Percentiles rank a stretch among this genome's conserved stretches.
phyloP scores from a whole-genome alignment of 2,888 invertebrate species.

The Blastobasis lacticolella region DNA sequence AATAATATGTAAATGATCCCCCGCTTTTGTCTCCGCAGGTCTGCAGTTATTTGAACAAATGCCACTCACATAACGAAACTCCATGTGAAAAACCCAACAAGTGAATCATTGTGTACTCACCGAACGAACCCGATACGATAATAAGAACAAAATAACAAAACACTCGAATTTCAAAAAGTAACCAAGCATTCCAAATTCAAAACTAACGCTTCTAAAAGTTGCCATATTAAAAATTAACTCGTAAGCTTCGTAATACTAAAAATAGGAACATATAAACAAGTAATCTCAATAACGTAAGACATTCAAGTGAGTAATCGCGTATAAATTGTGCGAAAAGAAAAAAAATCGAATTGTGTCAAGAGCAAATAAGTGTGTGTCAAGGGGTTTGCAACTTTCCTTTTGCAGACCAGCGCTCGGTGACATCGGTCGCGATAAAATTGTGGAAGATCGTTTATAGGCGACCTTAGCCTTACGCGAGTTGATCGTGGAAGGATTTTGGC shows the following conservation, averaged over 20 bases:
- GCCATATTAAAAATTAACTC: slow-evolving; percentile 63
- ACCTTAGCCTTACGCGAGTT: slow-evolving; percentile 40
- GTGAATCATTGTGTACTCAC: slow-evolving; percentile 31
- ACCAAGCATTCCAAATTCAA: slow-evolving; percentile 59
- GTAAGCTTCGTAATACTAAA: slow-evolving; percentile 23
- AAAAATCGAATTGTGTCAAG: slow-evolving; percentile 56
- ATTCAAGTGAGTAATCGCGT: slow-evolving; percentile 35
- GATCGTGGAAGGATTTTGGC: slow-evolving; percentile 63
- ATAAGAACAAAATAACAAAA: slow-evolving; percentile 17
- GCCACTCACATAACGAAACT: slow-evolving; percentile 34
- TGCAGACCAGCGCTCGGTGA: slow-evolving; percentile 52
- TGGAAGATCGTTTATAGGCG: slow-evolving; percentile 52
- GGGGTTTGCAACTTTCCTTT: slow-evolving; percentile 68
- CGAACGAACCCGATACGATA: slow-evolving; percentile 34
- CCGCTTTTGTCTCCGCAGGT: slow-evolving; percentile 40
- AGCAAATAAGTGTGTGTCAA: slow-evolving; percentile 67
- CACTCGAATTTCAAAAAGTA: slow-evolving; percentile 24
- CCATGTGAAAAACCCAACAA: slow-evolving; percentile 42
- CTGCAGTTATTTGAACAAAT: slow-evolving; percentile 56
- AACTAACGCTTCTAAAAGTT: slow-evolving; percentile 53
- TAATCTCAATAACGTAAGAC: slow-evolving; percentile 21
- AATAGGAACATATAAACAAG: slow-evolving; percentile 14
- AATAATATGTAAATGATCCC: slow-evolving; percentile 41
- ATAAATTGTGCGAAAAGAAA: slow-evolving; percentile 28
- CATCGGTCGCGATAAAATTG: slow-evolving; percentile 48